phyloP scores from a whole-genome alignment of 2,797 vertebrate genomes.

The Coreius guichenoti region DNA sequence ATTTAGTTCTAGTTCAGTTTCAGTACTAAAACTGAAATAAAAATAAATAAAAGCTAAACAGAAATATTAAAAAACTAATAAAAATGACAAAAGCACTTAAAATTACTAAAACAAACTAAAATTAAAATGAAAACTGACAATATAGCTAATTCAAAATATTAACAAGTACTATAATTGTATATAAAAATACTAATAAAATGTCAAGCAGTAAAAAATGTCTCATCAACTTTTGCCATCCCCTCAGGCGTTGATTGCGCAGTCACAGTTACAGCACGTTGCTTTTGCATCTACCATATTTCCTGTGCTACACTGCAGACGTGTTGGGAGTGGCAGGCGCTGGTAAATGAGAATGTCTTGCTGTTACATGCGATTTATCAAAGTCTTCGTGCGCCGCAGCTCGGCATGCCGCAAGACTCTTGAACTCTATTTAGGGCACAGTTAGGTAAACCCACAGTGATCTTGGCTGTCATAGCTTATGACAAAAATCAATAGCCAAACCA shows the following conservation, averaged over 20 bases:
- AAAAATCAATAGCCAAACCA: constrained; percentile 62
- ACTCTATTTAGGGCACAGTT: constrained; percentile 61
- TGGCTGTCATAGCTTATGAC: constrained; percentile 59
- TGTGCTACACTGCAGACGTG: constrained; percentile 30
- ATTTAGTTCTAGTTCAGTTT: too few relatives aligned
- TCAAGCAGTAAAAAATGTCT: background rate
- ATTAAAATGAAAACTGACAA: background rate
- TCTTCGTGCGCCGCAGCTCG: constrained; percentile 48
- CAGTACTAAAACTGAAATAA: background rate
- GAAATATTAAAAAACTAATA: background rate
- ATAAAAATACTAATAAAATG: background rate
- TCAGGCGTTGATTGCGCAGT: background rate
- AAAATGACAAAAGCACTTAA: background rate
- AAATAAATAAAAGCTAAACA: background rate
- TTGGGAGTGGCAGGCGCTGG: constrained; percentile 37
- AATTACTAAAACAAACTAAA: background rate
- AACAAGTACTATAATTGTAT: background rate
- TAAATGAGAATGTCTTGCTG: constrained; percentile 53
- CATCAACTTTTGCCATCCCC: background rate
- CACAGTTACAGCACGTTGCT: constrained; percentile 12
- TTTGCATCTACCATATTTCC: constrained; percentile 18
- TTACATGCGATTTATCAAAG: constrained; percentile 57
- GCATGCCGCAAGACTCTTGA: constrained; percentile 58
- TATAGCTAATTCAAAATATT: background rate
- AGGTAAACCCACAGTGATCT: constrained; percentile 59